These are phyloP conservation scores for Acipenser oxyrinchus DNA, from an alignment of 2,797 vertebrate genomes.

Conservation along the genomic window DNA sequence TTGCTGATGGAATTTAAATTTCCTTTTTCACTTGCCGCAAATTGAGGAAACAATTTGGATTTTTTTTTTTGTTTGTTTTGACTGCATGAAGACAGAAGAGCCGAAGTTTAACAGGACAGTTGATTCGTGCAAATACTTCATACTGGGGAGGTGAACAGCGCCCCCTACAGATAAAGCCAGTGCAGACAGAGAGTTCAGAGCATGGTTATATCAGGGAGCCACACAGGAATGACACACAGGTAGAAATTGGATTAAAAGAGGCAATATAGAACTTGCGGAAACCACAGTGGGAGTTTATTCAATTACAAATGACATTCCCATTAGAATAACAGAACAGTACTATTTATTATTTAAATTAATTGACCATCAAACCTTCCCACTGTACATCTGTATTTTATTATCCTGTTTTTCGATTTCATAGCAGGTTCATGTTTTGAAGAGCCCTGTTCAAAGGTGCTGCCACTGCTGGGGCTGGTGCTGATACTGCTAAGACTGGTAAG, in stretches of 20 bases:
- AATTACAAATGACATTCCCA: conserved; percentile 37
- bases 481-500: too few species aligned
- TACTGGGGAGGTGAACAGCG: conserved; percentile 7
- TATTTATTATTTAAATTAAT: conserved; percentile 77
- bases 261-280: conserved; percentile 32
- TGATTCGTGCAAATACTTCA: too few species aligned
- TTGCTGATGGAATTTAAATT: not conserved
- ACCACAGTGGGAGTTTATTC: conserved; percentile 37
- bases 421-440: conserved; percentile 43
- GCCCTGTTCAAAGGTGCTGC: conserved; percentile 38
- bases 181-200: conserved; percentile 31
- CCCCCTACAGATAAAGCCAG: conserved; percentile 22
- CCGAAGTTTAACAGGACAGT: not conserved
- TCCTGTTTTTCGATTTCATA: conserved; percentile 43
- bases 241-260: conserved; percentile 45
- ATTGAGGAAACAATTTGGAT: too few species aligned
- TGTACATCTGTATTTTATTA: conserved; percentile 76
- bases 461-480: too few species aligned
- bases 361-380: conserved; percentile 74
- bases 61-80: too few species aligned
- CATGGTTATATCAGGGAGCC: conserved; percentile 33
- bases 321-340: conserved; percentile 40
- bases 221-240: conserved; percentile 33
- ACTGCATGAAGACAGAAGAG: not conserved
- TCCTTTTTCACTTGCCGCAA: not conserved